Evolutionary conservation across 2,797 vertebrate genomes (phyloP).

Genomic region (Diplodus puntazzo): DNA sequence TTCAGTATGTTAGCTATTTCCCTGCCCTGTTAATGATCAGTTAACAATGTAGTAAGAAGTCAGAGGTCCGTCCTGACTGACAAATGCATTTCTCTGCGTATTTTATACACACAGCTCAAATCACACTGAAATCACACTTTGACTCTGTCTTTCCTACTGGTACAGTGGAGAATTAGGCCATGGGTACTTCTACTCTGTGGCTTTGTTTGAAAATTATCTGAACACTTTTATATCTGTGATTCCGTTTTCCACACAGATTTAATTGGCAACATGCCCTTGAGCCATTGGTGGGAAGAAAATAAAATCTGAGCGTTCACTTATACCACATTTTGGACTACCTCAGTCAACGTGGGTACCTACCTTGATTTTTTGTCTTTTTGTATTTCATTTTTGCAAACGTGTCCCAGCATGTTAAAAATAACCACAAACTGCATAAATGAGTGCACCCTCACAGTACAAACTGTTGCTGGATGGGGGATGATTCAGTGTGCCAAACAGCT

Average conservation of each 20-base stretch:
- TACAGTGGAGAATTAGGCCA: constrained; percentile 8
- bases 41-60: too few relatives aligned
- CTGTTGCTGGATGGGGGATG: not conserved
- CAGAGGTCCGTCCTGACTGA: too few relatives aligned
- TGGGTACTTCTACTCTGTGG: constrained; percentile 11
- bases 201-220: constrained; percentile 11
- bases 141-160: not conserved
- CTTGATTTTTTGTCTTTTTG: not conserved
- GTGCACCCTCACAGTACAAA: constrained; percentile 4
- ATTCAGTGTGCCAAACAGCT: not conserved
- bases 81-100: too few relatives aligned
- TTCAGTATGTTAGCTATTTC: too few relatives aligned
- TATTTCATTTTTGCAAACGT: not conserved
- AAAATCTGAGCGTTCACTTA: constrained; percentile 17
- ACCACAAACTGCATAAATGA: not conserved
- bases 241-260: constrained; percentile 10
- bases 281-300: constrained; percentile 33
- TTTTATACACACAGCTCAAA: too few relatives aligned
- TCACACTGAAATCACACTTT: not conserved
- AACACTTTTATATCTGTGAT: not conserved
- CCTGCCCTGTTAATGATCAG: too few relatives aligned
- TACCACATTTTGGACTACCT: constrained; percentile 6
- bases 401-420: constrained; percentile 15
- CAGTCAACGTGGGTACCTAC: not conserved
- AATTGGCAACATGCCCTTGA: constrained; percentile 46